Evolutionary conservation across 2,113 vertebrate species (phyloP), one percentile per base, ranked within the genome.

Genomic region (Mustelus asterias): DNA sequence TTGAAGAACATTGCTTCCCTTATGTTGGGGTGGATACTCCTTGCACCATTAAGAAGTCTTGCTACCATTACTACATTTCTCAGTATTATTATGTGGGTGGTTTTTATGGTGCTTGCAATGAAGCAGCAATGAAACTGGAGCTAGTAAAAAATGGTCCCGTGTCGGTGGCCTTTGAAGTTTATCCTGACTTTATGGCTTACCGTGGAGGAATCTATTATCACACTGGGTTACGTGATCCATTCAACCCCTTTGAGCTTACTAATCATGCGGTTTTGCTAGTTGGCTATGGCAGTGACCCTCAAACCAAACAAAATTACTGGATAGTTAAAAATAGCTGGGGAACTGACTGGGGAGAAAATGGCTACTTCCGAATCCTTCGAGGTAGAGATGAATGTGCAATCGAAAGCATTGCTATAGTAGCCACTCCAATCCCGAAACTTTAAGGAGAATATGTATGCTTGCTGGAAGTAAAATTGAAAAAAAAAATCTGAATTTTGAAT

Each of bases 261-360:
- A 99, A 99, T 97, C 99, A 99, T 0, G 99, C 99, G 0, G 99
- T 99, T 72, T 97, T 99, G 95, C 96, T 99, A 26, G 98, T 99
- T 85, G 99, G 99, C 5, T 99, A 99, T 0, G 98, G 99, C 92
- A 97, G 78, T 14, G 99, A 98, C 86, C 96, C 97, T 1, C 16
- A 26, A 96, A 98, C 97, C 0, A 98, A 98, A 0, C 96, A 98
- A 96, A 98, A 98, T 80, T 99, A 97, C 96, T 99, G 99, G 99
- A 98, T 98, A 58, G 98, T 99, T n/a, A 99, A 99, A 97, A 99
- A 99, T 97, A 99, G 99, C 97, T 99, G 99, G 99, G 98, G 99
- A 58, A 85, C 92, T 0, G 0, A 0, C 0, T 99, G 99, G 99
- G 99, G 99, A 0, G 99, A 99, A 96, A 60, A 96, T 0, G 99